Evolutionary conservation across 2,888 invertebrate species (phyloP), one percentile per base, ranked within the genome.

Genomic region (Drosophila birchii): DNA sequence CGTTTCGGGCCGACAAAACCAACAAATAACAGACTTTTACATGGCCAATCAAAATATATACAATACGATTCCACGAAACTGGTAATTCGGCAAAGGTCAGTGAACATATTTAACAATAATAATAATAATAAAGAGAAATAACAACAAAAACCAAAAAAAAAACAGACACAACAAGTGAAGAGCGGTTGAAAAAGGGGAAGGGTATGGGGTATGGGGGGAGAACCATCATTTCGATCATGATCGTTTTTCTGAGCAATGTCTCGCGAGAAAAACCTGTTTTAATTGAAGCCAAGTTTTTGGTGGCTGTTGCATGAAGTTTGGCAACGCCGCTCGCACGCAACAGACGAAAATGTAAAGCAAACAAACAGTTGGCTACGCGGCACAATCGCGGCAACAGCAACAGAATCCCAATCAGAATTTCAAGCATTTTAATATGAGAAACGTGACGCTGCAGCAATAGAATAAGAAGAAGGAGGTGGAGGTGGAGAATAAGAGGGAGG

Each of bases 81-180:
- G 78, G 80, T 55, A 81, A 76, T 75, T 80, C 84, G 84, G 75
- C 84, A 88, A 90, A 88, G 88, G 88, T 88, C 88, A 88, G 90
- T 88, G 88, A 89, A 90, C 88, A 88, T 82, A 76, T 78, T 82
- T 74, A 79, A 70, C 75, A 84, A 89, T 72, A 75, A 89, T 72
- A 75, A 89, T 72, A 75, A 84, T 76, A 63, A 55, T 44, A 62
- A 66, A 55, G 73, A 39, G 51, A 29, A 62, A 68, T 54, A 75
- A 44, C 51, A 29, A 59, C 64, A 61, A 57, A 57, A 63, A 47
- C 29, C 14, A 34, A 51, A 51, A 49, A 14, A 34, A 49, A 51
- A 49, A 18, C 44, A 49, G 54, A 44, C 49, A 60, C 59, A 74
- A 70, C 62, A 60, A 69, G 56, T 63, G 47, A 67, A 41, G 58